These are phyloP conservation scores for Drosophila ogumai DNA, from an alignment of 1,140 invertebrate genomes.

Conservation along the genomic window DNA sequence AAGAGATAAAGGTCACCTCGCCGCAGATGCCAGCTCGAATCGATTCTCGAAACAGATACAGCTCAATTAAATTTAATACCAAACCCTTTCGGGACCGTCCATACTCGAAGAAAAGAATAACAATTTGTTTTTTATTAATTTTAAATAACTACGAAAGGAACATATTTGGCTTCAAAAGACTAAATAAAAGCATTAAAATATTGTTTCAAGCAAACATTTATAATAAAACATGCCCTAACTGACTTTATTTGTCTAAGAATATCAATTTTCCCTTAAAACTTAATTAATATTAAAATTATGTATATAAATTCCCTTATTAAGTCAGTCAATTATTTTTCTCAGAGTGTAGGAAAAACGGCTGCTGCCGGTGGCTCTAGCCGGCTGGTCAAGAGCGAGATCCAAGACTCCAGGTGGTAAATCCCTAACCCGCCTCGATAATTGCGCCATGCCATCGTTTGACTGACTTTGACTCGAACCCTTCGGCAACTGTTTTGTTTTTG, in stretches of 20 bases:
- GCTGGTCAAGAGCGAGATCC: slow-evolving; percentile 51
- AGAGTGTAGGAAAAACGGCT: slow-evolving; percentile 39
- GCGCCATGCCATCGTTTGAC: slow-evolving; percentile 68
- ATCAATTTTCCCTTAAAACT: too few relatives aligned
- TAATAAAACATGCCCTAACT: too few relatives aligned
- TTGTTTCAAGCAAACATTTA: too few relatives aligned
- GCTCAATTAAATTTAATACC: slow-evolving; percentile 45
- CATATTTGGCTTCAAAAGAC: background rate
- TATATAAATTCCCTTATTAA: background rate
- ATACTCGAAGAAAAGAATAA: slow-evolving; percentile 11
- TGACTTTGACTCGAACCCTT: slow-evolving; percentile 73
- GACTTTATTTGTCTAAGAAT: too few relatives aligned
- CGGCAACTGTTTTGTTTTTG: slow-evolving; percentile 74
- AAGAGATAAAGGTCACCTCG: slow-evolving; percentile 20
- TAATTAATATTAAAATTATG: too few relatives aligned
- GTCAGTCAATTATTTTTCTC: slow-evolving; percentile 1
- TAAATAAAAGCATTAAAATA: background rate
- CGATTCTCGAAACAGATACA: slow-evolving; percentile 32
- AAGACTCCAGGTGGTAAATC: slow-evolving; percentile 74
- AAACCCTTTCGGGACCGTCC: slow-evolving; percentile 28
- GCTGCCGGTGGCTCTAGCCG: slow-evolving; percentile 44
- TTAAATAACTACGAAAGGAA: background rate
- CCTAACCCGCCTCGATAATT: slow-evolving; percentile 71
- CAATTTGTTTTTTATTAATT: background rate
- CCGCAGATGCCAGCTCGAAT: slow-evolving; percentile 41